Conservation (phyloP, 35 echinoderm and acorn worm genomes). For the Anneissia japonica region DNA sequence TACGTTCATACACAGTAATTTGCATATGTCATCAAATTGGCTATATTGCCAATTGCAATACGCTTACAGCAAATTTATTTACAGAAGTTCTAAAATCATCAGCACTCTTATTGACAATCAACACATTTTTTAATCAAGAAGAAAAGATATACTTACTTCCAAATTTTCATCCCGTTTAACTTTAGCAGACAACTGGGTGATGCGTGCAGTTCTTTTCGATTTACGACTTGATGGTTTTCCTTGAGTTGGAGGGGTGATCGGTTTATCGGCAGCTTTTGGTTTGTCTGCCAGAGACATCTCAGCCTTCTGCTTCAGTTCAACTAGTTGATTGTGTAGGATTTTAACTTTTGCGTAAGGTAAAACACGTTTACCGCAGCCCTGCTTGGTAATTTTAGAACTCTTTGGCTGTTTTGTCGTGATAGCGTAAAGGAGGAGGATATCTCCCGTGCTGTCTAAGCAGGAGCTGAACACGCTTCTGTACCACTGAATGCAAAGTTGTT, state of each 20-base stretch:
- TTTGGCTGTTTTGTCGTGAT: constrained; percentile 35
- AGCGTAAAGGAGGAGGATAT: constrained; percentile 60
- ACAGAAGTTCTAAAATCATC: not conserved
- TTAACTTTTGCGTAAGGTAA: constrained; percentile 32
- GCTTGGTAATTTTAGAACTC: not conserved
- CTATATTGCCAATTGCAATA: not conserved
- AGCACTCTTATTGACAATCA: not conserved
- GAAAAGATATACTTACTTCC: constrained; percentile 43
- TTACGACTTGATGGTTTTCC: constrained; percentile 62
- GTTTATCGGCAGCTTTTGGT: constrained; percentile 20
- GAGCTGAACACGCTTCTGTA: constrained; percentile 16
- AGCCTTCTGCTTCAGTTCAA: constrained; percentile 64
- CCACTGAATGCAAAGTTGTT: constrained; percentile 86
- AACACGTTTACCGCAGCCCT: not conserved
- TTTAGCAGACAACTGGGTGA: constrained; percentile 84
- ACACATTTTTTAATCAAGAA: not conserved
- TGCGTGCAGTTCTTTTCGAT: constrained; percentile 69
- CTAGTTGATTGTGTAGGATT: constrained; percentile 60
- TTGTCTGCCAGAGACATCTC: constrained; percentile 72
- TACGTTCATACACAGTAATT: too few species aligned
- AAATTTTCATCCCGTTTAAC: constrained; percentile 91
- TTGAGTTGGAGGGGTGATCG: not conserved
- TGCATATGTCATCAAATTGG: not conserved
- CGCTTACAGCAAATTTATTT: not conserved
- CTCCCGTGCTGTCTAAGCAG: not conserved